Evolutionary conservation across 2,888 invertebrate species (phyloP).

Genomic region (Syrphus vitripennis): DNA sequence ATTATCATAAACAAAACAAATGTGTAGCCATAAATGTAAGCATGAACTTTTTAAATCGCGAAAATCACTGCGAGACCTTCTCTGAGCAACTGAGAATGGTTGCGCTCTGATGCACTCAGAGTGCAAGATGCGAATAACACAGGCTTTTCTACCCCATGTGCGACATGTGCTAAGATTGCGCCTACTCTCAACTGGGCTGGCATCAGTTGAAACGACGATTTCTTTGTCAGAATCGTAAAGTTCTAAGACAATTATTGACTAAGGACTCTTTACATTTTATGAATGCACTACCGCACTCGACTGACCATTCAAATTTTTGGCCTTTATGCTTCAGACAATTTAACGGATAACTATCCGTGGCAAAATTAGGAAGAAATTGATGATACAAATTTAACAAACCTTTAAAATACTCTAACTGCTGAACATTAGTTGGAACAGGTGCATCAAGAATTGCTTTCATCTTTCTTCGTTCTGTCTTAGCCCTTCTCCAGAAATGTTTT

Average conservation of each 20-base stretch:
- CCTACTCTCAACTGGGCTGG: conserved; percentile 8
- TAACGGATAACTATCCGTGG: background rate
- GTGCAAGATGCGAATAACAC: background rate
- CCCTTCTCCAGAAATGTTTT: background rate
- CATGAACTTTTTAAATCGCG: background rate
- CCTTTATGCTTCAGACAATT: background rate
- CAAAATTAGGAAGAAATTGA: background rate
- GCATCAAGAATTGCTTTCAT: background rate
- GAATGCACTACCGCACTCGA: background rate
- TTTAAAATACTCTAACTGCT: conserved; percentile 1
- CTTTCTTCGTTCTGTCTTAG: background rate
- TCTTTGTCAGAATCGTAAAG: background rate
- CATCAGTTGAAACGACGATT: background rate
- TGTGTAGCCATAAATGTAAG: background rate
- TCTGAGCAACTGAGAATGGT: conserved; percentile 5
- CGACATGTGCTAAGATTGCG: background rate
- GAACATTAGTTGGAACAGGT: background rate
- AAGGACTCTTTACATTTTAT: background rate
- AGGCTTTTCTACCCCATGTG: background rate
- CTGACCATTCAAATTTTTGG: background rate
- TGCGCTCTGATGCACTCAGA: background rate
- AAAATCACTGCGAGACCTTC: background rate
- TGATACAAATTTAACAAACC: background rate
- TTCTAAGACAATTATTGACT: background rate
- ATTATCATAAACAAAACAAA: background rate